Conservation (phyloP, 2,797 vertebrate genomes). For the Saxicola maurus region DNA sequence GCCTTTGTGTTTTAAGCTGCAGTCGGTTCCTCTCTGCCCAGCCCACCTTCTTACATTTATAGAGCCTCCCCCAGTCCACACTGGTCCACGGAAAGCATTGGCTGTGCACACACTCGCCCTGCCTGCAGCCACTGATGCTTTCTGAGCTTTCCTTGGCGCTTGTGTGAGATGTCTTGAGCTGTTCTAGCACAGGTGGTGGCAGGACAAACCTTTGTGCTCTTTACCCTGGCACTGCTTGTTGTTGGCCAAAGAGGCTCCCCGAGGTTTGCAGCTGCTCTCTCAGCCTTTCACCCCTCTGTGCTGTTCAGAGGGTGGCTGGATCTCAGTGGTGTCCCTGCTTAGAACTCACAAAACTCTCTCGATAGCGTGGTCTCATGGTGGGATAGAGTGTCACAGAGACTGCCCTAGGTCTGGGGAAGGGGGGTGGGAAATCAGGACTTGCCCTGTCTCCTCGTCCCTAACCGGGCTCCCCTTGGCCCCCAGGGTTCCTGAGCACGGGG, state of each 20-base stretch:
- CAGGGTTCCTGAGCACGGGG: conserved; percentile 95
- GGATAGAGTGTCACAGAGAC: neutral
- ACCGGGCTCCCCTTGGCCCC: conserved; percentile 14
- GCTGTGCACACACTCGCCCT: neutral
- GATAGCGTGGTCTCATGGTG: neutral
- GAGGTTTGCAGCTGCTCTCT: neutral
- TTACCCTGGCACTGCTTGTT: neutral
- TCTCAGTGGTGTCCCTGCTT: neutral
- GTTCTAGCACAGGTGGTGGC: neutral
- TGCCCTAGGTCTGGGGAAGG: neutral
- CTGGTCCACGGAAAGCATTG: neutral
- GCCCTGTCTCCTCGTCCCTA: conserved; percentile 1
- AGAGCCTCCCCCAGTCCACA: neutral
- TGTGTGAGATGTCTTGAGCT: accelerated
- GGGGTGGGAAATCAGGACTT: neutral
- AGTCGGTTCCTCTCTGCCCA: neutral
- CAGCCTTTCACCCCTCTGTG: neutral
- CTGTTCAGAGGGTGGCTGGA: neutral
- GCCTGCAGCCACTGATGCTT: neutral
- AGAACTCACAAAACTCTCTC: neutral
- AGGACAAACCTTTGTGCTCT: neutral
- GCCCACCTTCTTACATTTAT: neutral
- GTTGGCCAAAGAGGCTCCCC: neutral
- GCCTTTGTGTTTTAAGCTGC: neutral
- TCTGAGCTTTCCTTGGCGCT: neutral